Percentiles rank a stretch among this genome's conserved stretches.
phyloP scores from a whole-genome alignment of 2,888 invertebrate species.

The Actias luna region DNA sequence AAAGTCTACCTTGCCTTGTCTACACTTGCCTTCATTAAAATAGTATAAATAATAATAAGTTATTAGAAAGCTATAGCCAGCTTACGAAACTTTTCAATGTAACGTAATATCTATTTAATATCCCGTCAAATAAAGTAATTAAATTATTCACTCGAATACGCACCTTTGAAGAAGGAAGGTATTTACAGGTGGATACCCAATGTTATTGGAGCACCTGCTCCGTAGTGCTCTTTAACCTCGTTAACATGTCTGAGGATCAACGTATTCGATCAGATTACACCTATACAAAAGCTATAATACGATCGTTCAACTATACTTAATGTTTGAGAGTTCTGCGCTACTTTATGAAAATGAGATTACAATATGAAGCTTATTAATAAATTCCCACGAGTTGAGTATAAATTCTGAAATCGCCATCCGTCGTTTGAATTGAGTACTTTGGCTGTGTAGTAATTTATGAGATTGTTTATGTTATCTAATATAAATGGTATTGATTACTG shows the following conservation, averaged over 20 bases:
- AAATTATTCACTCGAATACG: slow-evolving; percentile 2
- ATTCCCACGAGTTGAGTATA: neutral
- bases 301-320: neutral
- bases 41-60: too few species aligned
- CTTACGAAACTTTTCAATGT: neutral
- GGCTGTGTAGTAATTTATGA: too few species aligned
- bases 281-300: neutral
- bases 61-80: too few species aligned
- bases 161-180: slow-evolving; percentile 7
- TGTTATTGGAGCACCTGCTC: neutral
- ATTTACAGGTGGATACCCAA: slow-evolving; percentile 8
- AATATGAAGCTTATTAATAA: neutral
- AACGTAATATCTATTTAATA: neutral
- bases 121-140: neutral
- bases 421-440: too few species aligned
- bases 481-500: too few species aligned
- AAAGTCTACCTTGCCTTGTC: too few species aligned
- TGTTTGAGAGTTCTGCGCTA: neutral
- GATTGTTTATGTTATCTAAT: too few species aligned
- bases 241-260: neutral
- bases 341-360: neutral
- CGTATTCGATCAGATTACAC: neutral
- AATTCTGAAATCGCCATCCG: neutral
- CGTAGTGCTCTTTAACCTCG: neutral
- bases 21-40: too few species aligned